These are phyloP conservation scores for Argyrosomus regius DNA, from an alignment of 2,797 vertebrate genomes.

Conservation along the genomic window DNA sequence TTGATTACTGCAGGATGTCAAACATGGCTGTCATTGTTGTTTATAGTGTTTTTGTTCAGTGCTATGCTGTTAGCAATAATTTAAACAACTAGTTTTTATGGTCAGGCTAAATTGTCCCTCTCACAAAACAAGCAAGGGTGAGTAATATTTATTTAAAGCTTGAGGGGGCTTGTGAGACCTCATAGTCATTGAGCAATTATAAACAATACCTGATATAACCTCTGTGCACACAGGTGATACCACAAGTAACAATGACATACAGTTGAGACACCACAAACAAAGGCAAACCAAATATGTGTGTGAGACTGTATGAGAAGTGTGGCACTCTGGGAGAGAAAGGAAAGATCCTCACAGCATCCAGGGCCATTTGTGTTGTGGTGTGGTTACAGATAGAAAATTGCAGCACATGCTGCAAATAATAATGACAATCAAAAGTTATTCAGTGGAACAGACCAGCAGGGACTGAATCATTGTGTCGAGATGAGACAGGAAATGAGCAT, in stretches of 20 bases:
- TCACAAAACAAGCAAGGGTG: slow-evolving; percentile 7
- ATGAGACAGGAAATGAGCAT: slow-evolving; percentile 60
- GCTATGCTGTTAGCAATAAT: slow-evolving; percentile 39
- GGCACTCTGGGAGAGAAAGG: slow-evolving; percentile 9
- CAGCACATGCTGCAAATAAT: slow-evolving; percentile 51
- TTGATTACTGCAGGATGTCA: slow-evolving; percentile 23
- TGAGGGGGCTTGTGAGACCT: slow-evolving; percentile 18
- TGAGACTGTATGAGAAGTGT: slow-evolving; percentile 8
- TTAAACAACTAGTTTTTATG: slow-evolving; percentile 32
- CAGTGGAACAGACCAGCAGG: slow-evolving; percentile 50
- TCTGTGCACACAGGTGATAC: slow-evolving; percentile 9
- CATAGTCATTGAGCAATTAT: slow-evolving; percentile 23
- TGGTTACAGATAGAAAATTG: slow-evolving; percentile 55
- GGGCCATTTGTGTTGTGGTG: slow-evolving; percentile 46
- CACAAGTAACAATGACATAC: not conserved
- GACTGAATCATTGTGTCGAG: slow-evolving; percentile 41
- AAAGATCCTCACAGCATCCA: slow-evolving; percentile 27
- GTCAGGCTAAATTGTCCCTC: slow-evolving; percentile 22
- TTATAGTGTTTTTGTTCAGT: slow-evolving; percentile 20
- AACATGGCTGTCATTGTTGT: slow-evolving; percentile 26
- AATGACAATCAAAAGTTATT: slow-evolving; percentile 56
- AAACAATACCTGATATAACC: slow-evolving; percentile 28
- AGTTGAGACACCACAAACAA: not conserved
- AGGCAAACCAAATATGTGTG: not conserved
- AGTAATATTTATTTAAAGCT: too few relatives aligned